These are phyloP conservation scores for Rotaria macrura DNA, from an alignment of 2,888 invertebrate species.

Conservation along the genomic window DNA sequence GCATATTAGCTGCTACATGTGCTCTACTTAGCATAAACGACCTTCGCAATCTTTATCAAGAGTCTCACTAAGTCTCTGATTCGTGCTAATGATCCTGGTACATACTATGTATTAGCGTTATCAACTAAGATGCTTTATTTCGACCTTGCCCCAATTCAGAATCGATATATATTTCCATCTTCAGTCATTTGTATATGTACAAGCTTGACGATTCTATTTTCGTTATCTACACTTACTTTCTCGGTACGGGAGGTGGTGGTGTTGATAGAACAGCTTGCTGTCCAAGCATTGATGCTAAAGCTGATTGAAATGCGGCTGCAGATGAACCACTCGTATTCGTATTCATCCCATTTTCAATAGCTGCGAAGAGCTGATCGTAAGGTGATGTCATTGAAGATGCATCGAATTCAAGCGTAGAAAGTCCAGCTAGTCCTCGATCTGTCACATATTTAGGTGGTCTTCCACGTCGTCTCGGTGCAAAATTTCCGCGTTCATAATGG, in stretches of 20 bases:
- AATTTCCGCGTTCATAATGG: neutral
- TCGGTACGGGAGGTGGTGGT: neutral
- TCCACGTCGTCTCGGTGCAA: constrained; percentile 9
- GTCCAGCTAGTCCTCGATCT: neutral
- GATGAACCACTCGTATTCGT: neutral
- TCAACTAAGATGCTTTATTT: too few species aligned
- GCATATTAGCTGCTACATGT: too few species aligned
- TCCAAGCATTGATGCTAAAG: neutral
- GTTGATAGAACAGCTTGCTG: neutral
- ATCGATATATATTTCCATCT: too few species aligned
- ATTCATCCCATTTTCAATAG: neutral
- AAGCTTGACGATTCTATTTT: too few species aligned
- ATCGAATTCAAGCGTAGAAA: neutral
- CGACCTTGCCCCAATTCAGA: too few species aligned
- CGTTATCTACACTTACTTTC: neutral
- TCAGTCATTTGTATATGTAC: too few species aligned
- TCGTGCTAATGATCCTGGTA: too few species aligned
- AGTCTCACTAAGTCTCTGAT: too few species aligned
- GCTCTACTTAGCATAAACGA: too few species aligned
- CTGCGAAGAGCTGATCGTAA: neutral
- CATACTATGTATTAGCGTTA: too few species aligned
- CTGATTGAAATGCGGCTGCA: neutral
- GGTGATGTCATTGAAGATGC: neutral
- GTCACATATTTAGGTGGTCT: constrained; percentile 13
- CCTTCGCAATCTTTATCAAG: too few species aligned